phyloP scores from a whole-genome alignment of 2,113 vertebrate species.

The Ornithorhynchus anatinus region DNA sequence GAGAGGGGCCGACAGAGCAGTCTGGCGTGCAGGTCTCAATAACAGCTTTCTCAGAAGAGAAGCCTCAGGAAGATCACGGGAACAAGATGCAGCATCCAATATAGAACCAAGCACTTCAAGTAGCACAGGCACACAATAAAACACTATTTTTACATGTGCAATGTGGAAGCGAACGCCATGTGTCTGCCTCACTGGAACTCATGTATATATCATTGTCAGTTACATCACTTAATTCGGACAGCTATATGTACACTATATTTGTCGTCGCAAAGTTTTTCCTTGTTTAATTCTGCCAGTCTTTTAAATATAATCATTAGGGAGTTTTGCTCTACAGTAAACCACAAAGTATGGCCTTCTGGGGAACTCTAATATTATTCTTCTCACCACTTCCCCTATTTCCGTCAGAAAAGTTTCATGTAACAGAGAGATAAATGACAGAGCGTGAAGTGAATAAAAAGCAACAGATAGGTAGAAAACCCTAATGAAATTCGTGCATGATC shows the following conservation, averaged over 20 bases:
- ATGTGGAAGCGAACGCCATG: too few relatives aligned
- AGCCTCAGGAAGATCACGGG: neutral
- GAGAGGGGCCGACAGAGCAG: accelerated
- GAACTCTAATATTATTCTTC: neutral
- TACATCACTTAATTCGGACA: too few relatives aligned
- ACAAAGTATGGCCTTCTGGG: neutral
- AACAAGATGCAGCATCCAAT: neutral
- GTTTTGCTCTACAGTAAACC: neutral
- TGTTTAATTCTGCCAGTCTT: accelerated
- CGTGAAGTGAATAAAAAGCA: too few relatives aligned
- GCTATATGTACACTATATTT: too few relatives aligned
- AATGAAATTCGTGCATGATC: neutral
- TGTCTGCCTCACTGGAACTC: too few relatives aligned
- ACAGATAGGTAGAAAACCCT: too few relatives aligned
- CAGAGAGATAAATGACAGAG: neutral
- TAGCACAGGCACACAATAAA: too few relatives aligned
- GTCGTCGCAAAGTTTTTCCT: neutral
- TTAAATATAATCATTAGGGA: neutral
- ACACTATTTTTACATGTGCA: too few relatives aligned
- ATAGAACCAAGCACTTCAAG: neutral
- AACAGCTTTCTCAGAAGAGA: neutral
- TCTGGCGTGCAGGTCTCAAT: neutral
- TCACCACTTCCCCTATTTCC: neutral
- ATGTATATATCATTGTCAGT: too few relatives aligned
- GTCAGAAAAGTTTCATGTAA: neutral